Conservation (phyloP, 2,888 invertebrate genomes). For the Heterodera filipjevi region DNA sequence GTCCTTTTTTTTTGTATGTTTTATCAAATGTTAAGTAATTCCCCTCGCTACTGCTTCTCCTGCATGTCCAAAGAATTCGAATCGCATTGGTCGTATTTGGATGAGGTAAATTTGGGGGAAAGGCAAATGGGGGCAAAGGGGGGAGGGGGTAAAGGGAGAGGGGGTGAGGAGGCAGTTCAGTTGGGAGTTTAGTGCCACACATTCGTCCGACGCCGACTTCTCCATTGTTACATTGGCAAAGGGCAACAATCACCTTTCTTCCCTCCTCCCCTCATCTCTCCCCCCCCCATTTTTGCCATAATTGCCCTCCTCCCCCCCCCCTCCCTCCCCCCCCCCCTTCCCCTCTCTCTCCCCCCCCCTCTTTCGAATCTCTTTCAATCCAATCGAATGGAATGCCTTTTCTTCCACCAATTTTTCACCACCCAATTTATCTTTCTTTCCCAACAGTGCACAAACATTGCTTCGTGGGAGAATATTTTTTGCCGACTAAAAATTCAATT, state of each 20-base stretch:
- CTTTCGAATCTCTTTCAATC: too few relatives aligned
- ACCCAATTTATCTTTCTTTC: background rate
- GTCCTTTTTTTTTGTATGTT: background rate
- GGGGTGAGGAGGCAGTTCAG: too few relatives aligned
- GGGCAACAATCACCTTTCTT: background rate
- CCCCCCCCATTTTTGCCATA: background rate
- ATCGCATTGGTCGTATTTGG: slow-evolving; percentile 59
- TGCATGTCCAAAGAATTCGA: slow-evolving; percentile 64
- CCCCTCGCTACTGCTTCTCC: slow-evolving; percentile 58
- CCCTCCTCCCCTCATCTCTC: background rate
- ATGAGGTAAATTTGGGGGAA: slow-evolving; percentile 49
- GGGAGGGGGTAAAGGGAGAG: background rate
- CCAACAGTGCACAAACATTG: slow-evolving; percentile 5
- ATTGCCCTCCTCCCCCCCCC: background rate
- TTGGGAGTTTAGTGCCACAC: too few relatives aligned
- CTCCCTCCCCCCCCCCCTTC: background rate
- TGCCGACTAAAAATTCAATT: slow-evolving; percentile 22
- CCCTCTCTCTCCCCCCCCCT: background rate
- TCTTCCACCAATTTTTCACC: slow-evolving; percentile 5
- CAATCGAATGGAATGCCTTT: background rate
- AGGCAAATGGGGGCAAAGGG: too few relatives aligned
- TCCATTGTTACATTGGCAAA: too few relatives aligned
- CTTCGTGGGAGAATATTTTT: slow-evolving; percentile 19
- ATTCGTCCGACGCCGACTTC: too few relatives aligned
- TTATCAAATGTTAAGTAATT: slow-evolving; percentile 39